These are phyloP conservation scores for Pomatorhinus ruficollis DNA, from an alignment of 2,113 vertebrate species.

Conservation along the genomic window DNA sequence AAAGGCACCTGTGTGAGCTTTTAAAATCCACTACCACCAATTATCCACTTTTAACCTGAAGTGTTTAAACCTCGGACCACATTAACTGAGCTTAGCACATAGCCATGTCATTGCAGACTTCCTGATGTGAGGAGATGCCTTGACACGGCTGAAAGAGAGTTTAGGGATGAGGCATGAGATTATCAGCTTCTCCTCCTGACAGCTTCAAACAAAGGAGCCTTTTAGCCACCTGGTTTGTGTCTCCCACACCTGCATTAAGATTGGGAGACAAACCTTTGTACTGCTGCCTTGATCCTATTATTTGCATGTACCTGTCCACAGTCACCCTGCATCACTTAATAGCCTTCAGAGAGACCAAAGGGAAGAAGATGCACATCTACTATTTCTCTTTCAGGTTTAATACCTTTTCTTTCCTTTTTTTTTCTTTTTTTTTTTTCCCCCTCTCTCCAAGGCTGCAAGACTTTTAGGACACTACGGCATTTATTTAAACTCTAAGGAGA, in stretches of 20 bases:
- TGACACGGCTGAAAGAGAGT: conserved; percentile 83
- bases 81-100: conserved; percentile 83
- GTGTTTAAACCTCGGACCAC: conserved; percentile 82
- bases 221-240: conserved; percentile 89
- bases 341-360: conserved; percentile 70
- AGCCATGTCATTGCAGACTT: conserved; percentile 84
- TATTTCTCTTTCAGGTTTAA: conserved; percentile 64
- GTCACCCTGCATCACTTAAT: conserved; percentile 69
- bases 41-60: conserved; percentile 93
- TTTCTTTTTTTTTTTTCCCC: neutral
- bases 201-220: conserved; percentile 93
- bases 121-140: conserved; percentile 83
- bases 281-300: conserved; percentile 76
- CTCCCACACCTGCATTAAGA: conserved; percentile 92
- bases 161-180: conserved; percentile 84
- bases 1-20: conserved; percentile 90
- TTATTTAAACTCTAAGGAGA: conserved; percentile 49
- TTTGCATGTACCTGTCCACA: conserved; percentile 78
- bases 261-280: conserved; percentile 70
- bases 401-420: neutral
- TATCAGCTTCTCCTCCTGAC: conserved; percentile 87
- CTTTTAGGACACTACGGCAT: neutral
- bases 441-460: neutral
- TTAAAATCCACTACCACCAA: conserved; percentile 89
- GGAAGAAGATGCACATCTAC: conserved; percentile 66